phyloP scores from a whole-genome alignment of 2,113 vertebrate species.

The Oophaga pumilio region DNA sequence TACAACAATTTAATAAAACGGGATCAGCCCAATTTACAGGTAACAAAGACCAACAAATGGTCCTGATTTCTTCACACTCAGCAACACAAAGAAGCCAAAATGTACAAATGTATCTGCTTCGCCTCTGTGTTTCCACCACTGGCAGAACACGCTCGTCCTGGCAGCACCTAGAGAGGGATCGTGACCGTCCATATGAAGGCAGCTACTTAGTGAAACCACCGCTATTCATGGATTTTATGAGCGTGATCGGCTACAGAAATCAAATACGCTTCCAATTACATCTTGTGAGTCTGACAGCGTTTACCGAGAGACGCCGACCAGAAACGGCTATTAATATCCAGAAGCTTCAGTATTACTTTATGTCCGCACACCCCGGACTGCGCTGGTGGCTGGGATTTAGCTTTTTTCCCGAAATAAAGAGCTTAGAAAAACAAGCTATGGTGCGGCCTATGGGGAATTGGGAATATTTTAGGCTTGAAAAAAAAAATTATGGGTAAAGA shows the following conservation, averaged over 20 bases:
- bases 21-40: background rate
- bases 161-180: conserved; percentile 5
- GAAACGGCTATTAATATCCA: conserved; percentile 42
- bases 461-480: background rate
- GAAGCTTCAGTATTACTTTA: conserved; percentile 35
- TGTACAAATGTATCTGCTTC: background rate
- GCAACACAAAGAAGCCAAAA: background rate
- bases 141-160: conserved; percentile 19
- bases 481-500: background rate
- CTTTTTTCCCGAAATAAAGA: conserved; percentile 34
- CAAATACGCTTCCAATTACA: conserved; percentile 46
- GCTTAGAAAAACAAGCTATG: conserved; percentile 23
- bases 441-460: background rate
- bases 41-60: background rate
- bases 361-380: background rate
- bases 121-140: conserved; percentile 28
- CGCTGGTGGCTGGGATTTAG: background rate
- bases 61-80: background rate
- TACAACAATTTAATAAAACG: background rate
- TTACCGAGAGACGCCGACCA: background rate
- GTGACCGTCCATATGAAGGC: conserved; percentile 43
- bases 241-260: conserved; percentile 25
- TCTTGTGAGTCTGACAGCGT: background rate
- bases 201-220: conserved; percentile 49
- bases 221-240: conserved; percentile 49